Evolutionary conservation across 2,797 vertebrate species (phyloP), one percentile per base, ranked within the genome.

Genomic region (Danio tinwini): DNA sequence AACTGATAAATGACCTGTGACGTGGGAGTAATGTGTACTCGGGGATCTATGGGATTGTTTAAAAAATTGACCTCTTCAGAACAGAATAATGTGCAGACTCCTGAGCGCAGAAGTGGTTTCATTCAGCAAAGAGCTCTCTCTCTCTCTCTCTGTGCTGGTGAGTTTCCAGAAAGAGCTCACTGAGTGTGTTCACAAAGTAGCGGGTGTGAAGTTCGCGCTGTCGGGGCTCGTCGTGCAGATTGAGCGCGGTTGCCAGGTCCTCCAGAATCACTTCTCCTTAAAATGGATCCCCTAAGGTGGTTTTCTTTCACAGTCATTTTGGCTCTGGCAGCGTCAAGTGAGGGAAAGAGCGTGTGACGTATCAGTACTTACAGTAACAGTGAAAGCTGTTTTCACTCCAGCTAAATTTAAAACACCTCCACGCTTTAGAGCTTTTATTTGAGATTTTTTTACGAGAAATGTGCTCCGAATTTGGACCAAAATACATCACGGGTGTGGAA

Each of bases 361-460:
- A 86, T 90, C 90, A 83, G 83, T 86, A 89, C 87, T 84, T 89
- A 88, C 81, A 84, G 80, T 82, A 91, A 91, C 92, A 94, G 94
- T 93, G 93, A 94, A 94, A 95, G 67, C 93, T 93, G 90, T 88
- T 91, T 94, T 91, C 91, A 93, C 93, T 93, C 92, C 64, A 92
- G 93, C 93, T 94, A 93, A 95, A 95, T 95, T 95, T 92, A 93
- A 89, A 92, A 91, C 93, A 91, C 89, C 89, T 90, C 65, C 7
- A 16, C 71, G 42, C 71, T 29, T 70, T 82, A 11, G 0, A 21
- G 19, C 40, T 17, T 56, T 79, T 74, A n/a, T 82, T 76, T 37
- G 7, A 61, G 62, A 19, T 29, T 29, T 61, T 61, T 78, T 42
- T 58, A 70, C 5, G 17, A 82, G 50, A 62, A 53, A 17, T 29